These are phyloP conservation scores for Synergus laeviventris DNA, from an alignment of 2,888 invertebrate genomes.

Conservation along the genomic window DNA sequence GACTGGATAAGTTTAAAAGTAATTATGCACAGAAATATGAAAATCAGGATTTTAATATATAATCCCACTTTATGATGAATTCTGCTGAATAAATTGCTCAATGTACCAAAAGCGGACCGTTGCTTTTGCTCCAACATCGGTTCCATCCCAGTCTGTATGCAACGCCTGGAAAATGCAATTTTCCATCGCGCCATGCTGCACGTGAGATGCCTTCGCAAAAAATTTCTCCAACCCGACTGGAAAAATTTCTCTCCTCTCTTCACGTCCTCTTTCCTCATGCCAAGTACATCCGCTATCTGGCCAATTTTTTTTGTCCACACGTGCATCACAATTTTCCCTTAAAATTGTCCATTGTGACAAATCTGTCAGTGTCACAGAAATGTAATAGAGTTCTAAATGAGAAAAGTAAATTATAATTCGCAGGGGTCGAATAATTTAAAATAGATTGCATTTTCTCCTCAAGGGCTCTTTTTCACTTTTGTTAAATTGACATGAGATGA, in stretches of 20 bases:
- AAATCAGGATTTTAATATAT: not conserved
- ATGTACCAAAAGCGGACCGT: not conserved
- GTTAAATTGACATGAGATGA: not conserved
- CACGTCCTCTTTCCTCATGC: not conserved
- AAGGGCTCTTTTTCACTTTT: not conserved
- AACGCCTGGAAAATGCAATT: constrained; percentile 53
- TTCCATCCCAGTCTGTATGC: constrained; percentile 15
- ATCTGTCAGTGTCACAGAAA: not conserved
- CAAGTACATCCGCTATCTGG: not conserved
- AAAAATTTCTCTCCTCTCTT: constrained; percentile 6
- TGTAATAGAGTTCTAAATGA: not conserved
- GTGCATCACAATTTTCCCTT: not conserved
- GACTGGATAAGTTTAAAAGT: not conserved
- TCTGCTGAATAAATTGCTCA: not conserved
- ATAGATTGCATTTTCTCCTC: too few species aligned
- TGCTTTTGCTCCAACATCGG: not conserved
- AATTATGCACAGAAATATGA: not conserved
- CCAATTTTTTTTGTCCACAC: not conserved
- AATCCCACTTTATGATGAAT: not conserved
- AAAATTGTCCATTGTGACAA: not conserved
- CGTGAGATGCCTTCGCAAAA: constrained; percentile 52
- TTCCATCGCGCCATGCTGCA: constrained; percentile 52
- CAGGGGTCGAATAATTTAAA: not conserved
- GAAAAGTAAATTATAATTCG: not conserved
- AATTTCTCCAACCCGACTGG: not conserved